phyloP scores from a whole-genome alignment of 2,797 vertebrate species.

The Poecile montanus region DNA sequence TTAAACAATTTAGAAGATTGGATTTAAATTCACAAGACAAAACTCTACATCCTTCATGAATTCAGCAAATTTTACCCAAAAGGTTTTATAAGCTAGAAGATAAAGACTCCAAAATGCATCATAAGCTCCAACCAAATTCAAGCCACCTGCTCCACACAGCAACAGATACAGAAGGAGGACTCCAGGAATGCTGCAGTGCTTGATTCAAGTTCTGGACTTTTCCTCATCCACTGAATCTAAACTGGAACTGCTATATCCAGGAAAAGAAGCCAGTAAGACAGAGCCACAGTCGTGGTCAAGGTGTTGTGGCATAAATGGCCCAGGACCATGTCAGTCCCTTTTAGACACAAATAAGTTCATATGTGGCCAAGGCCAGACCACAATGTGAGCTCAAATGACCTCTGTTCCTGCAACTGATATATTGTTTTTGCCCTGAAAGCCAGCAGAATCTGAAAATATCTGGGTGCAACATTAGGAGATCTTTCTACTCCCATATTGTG shows the following conservation, averaged over 20 bases:
- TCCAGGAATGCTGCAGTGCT: neutral
- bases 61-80: constrained; percentile 8
- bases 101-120: constrained; percentile 14
- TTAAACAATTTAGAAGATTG: constrained; percentile 26
- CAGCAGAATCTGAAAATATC: neutral
- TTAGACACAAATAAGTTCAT: neutral
- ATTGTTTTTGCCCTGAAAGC: neutral
- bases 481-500: neutral
- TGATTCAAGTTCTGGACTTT: neutral
- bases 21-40: constrained; percentile 48
- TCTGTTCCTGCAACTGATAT: neutral
- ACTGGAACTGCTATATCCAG: neutral
- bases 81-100: neutral
- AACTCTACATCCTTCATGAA: neutral
- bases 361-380: fast-evolving
- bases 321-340: neutral
- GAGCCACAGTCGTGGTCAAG: neutral
- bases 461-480: neutral
- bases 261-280: neutral
- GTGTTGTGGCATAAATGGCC: neutral
- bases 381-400: neutral
- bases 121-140: constrained; percentile 35
- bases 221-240: neutral
- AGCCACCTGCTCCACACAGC: constrained; percentile 23
- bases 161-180: neutral